A percentile compares a stretch with the other conserved stretches of the same genome.
These are phyloP conservation scores for Struthidea cinerea DNA, from an alignment of 2,113 vertebrate genomes.

Conservation along the genomic window DNA sequence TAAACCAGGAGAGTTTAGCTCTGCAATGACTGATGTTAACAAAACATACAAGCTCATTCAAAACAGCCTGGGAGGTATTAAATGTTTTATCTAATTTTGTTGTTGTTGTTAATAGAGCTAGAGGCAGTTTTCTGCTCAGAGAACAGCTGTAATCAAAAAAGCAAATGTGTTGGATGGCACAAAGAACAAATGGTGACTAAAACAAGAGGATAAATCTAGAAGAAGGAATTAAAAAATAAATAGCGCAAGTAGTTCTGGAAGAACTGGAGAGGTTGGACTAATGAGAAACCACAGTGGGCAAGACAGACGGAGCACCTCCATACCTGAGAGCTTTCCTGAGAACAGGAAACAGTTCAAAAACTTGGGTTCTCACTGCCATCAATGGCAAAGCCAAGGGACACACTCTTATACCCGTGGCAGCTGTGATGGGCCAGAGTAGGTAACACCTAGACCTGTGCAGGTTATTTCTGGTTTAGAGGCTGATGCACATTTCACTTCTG, in stretches of 20 bases:
- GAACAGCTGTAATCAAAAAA: neutral
- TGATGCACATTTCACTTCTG: neutral
- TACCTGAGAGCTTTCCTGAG: neutral
- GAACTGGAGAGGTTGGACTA: neutral
- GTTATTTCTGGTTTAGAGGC: neutral
- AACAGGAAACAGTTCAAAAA: neutral
- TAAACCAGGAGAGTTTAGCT: neutral
- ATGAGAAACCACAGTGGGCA: neutral
- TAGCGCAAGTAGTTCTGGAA: neutral
- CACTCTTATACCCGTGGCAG: neutral
- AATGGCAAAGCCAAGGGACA: neutral
- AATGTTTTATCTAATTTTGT: slow-evolving; percentile 1
- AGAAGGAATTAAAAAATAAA: neutral
- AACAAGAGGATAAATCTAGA: neutral
- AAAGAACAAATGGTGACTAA: neutral
- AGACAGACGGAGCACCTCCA: neutral
- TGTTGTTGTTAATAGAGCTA: neutral
- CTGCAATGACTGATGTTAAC: neutral
- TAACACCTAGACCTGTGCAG: neutral
- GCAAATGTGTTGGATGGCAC: neutral
- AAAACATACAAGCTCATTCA: slow-evolving; percentile 1
- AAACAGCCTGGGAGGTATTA: neutral
- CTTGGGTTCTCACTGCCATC: neutral
- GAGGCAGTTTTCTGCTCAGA: neutral
- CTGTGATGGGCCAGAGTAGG: neutral